These are phyloP conservation scores for Steinernema hermaphroditum DNA, from an alignment of 2,888 invertebrate genomes.

Conservation along the genomic window DNA sequence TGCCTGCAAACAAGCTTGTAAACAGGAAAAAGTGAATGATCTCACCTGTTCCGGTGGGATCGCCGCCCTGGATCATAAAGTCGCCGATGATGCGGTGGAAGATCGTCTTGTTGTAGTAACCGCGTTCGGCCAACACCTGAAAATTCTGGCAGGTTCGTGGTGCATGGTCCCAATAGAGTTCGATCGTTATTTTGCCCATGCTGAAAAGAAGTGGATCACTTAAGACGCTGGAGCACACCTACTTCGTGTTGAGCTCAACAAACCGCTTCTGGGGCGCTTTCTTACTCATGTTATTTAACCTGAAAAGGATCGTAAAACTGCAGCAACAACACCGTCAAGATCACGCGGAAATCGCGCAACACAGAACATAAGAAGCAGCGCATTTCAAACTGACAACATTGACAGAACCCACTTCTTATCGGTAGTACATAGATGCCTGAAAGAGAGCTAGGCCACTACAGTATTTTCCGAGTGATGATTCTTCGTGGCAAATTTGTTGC, in stretches of 20 bases:
- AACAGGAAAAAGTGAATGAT: background rate
- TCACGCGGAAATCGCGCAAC: too few relatives aligned
- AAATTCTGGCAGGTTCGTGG: constrained; percentile 96
- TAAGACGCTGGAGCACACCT: background rate
- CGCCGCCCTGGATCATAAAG: constrained; percentile 34
- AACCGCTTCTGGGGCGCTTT: too few relatives aligned
- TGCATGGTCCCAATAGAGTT: constrained; percentile 94
- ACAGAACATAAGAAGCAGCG: too few relatives aligned
- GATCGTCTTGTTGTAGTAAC: constrained; percentile 72
- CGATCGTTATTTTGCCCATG: constrained; percentile 88
- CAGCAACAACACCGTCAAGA: too few relatives aligned
- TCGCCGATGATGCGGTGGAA: constrained; percentile 32
- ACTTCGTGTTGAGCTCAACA: constrained; percentile 15
- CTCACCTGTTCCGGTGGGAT: constrained; percentile 87
- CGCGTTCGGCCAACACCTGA: constrained; percentile 85
- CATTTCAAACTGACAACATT: too few relatives aligned
- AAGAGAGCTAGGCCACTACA: too few relatives aligned
- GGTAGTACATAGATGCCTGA: too few relatives aligned
- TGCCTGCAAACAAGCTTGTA: constrained; percentile 69
- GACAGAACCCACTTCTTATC: too few relatives aligned
- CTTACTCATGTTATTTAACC: too few relatives aligned
- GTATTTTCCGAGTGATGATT: too few relatives aligned
- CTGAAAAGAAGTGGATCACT: constrained; percentile 32
- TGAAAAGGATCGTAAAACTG: too few relatives aligned
- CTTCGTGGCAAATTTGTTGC: too few relatives aligned